These are phyloP conservation scores for Leptura quadrifasciata DNA, from an alignment of 2,888 invertebrate genomes.

Conservation along the genomic window DNA sequence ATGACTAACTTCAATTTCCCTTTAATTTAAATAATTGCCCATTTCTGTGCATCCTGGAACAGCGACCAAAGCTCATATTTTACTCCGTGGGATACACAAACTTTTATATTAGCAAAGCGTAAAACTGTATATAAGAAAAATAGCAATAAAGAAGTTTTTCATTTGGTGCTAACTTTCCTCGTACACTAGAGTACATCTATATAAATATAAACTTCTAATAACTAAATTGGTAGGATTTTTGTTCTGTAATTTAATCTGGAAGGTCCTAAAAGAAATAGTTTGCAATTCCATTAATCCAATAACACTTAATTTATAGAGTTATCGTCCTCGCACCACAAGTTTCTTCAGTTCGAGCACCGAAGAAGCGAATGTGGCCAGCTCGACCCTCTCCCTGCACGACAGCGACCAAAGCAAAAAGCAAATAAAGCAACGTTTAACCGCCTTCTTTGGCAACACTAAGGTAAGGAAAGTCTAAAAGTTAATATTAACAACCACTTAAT, in stretches of 20 bases:
- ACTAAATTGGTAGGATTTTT: background rate
- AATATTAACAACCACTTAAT: too few relatives aligned
- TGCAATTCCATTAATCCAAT: conserved; percentile 18
- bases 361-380: conserved; percentile 66
- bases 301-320: conserved; percentile 64
- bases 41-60: too few relatives aligned
- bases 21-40: too few relatives aligned
- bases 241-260: background rate
- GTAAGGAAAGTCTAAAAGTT: conserved; percentile 61
- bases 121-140: too few relatives aligned
- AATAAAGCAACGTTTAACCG: conserved; percentile 83
- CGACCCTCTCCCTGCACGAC: conserved; percentile 68
- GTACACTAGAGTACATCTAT: too few relatives aligned
- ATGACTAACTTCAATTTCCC: too few relatives aligned
- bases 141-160: too few relatives aligned
- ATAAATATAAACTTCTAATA: too few relatives aligned
- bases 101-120: too few relatives aligned
- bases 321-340: conserved; percentile 67
- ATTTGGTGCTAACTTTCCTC: too few relatives aligned
- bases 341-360: conserved; percentile 73
- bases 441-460: conserved; percentile 82
- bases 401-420: conserved; percentile 73
- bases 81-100: too few relatives aligned
- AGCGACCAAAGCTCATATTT: too few relatives aligned
- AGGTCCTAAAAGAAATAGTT: conserved; percentile 12